These are phyloP conservation scores for Sebastes vulpes DNA, from an alignment of 2,797 vertebrate genomes.

Conservation along the genomic window DNA sequence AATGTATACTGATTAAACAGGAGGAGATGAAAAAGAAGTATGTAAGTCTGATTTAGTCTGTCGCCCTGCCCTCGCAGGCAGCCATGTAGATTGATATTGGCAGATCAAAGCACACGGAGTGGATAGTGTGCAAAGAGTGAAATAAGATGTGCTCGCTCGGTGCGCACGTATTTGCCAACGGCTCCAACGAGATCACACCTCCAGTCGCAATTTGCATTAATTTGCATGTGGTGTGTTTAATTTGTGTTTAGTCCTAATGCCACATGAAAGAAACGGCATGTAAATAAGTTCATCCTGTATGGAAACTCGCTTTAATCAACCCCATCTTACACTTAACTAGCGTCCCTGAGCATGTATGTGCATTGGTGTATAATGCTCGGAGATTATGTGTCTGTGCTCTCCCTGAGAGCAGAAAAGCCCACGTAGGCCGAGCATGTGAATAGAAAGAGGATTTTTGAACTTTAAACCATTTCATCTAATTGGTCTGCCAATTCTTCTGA, in stretches of 20 bases:
- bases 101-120: constrained; percentile 63
- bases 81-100: constrained; percentile 48
- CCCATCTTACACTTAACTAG: background rate
- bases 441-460: constrained; percentile 36
- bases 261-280: constrained; percentile 29
- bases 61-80: constrained; percentile 21
- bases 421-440: constrained; percentile 11
- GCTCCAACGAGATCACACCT: constrained; percentile 32
- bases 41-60: constrained; percentile 20
- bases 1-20: constrained; percentile 53
- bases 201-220: constrained; percentile 30
- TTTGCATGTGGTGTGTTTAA: constrained; percentile 52
- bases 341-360: background rate
- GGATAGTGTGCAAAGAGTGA: constrained; percentile 33
- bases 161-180: constrained; percentile 17
- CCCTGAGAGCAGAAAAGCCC: background rate
- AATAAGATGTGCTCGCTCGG: constrained; percentile 26
- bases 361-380: background rate
- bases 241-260: constrained; percentile 26
- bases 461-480: constrained; percentile 53
- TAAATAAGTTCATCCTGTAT: constrained; percentile 24
- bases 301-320: background rate
- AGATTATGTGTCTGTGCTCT: background rate
- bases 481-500: constrained; percentile 36
- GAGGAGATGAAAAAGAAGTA: constrained; percentile 57